Percentiles rank a stretch among this genome's conserved stretches.
phyloP scores from a whole-genome alignment of 2,113 vertebrate species.

The Phoxinus phoxinus region DNA sequence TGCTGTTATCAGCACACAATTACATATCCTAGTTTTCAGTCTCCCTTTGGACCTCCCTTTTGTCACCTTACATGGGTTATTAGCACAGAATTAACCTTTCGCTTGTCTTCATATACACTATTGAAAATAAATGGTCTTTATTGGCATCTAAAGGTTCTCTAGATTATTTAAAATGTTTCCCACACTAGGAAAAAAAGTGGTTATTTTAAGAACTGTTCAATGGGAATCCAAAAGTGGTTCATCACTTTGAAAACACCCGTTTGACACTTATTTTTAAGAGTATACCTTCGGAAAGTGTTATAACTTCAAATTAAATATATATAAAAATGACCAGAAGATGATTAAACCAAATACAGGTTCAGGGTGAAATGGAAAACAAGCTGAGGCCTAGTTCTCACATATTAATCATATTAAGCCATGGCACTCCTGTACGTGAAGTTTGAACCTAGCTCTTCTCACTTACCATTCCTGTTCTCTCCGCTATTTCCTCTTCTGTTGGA shows the following conservation, averaged over 20 bases:
- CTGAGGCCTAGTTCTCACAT: background rate
- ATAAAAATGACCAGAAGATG: background rate
- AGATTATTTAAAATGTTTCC: background rate
- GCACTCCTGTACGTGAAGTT: background rate
- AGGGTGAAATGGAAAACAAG: background rate
- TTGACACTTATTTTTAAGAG: background rate
- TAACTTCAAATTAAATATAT: background rate
- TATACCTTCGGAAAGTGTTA: background rate
- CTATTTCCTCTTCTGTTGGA: background rate
- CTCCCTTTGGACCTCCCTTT: background rate
- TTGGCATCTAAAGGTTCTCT: background rate
- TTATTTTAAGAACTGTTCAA: background rate
- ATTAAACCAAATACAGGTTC: background rate
- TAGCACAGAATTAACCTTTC: background rate
- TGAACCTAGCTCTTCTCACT: background rate
- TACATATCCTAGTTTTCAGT: constrained; percentile 14
- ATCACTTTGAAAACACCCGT: background rate
- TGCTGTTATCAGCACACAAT: constrained; percentile 22
- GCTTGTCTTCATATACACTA: background rate
- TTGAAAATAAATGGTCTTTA: background rate
- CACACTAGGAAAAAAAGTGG: background rate
- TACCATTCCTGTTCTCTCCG: background rate
- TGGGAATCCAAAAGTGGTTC: background rate
- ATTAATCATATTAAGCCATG: background rate
- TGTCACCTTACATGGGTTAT: background rate